Conservation (phyloP, 2,113 vertebrate genomes). For the Xenopus tropicalis region UCB_Xtro_10.0 CM004451.2:58303001-58303500, state of each 20-base stretch:
- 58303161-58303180: constrained; percentile 25
- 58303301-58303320: neutral
- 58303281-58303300: neutral
- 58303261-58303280: neutral
- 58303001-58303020: neutral
- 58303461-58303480: no score
- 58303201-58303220: constrained; percentile 6
- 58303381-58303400: neutral
- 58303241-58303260: neutral
- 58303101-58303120: constrained; percentile 33
- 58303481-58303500: no score
- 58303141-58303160: constrained; percentile 26
- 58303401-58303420: neutral
- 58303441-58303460: no score
- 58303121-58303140: constrained; percentile 30
- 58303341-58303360: no score
- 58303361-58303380: no score
- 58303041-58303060: constrained; percentile 5
- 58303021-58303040: constrained; percentile 18
- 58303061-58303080: constrained; percentile 34
- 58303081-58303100: constrained; percentile 29
- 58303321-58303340: no score
- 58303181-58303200: constrained; percentile 9
- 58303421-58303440: no score
- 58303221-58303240: neutral